Base-by-base conservation (phyloP, 2,797 vertebrate genomes). In the Antennarius maculatus region DNA sequence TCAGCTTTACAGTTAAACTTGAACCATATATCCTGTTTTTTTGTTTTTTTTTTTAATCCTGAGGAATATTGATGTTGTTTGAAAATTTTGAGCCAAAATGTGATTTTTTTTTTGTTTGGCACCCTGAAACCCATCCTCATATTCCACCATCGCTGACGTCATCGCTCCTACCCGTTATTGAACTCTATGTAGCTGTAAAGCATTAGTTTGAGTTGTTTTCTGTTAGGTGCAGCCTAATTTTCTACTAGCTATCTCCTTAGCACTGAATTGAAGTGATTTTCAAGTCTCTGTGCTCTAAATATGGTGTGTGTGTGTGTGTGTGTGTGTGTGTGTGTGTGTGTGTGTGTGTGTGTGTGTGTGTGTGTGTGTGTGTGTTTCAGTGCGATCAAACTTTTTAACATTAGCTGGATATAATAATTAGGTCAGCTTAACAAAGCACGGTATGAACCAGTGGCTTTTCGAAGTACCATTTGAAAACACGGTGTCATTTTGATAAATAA, bases 391-490 rank as follows among this genome's bases (percentile, higher is more conserved):
- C 66, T 73, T 64, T 62, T 4, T 69, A 83, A 74, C 59, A 75
- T 86, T 72, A 57, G 31, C 47, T 54, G 71, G 57, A 81, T 82
- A 74, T 74, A 77, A 75, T 47, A 85, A 76, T 28, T 82, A 42
- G 80, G 81, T 80, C 80, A 74, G 50, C 58, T 83, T 66, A 61
- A 74, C 62, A 81, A 80, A 85, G 79, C 60, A 60, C 65, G 74
- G 61, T 69, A 69, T 64, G 74, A 71, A 71, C 75, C 66, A 63
- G 49, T 70, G 69, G 70, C 74, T 80, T 78, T 74, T 60, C 81
- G 75, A 82, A 71, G 29, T 31, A 31, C 29, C 7, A 31, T 31
- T 31, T 3, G 29, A 31, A 3, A n/a, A n/a, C n/a, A n/a, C n/a
- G n/a, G 23, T 23, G 23, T 23, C 23, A 23, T 34, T 34, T 34